Base-by-base conservation (phyloP, 2,888 invertebrate genomes). In the Philereme vetulata region DNA sequence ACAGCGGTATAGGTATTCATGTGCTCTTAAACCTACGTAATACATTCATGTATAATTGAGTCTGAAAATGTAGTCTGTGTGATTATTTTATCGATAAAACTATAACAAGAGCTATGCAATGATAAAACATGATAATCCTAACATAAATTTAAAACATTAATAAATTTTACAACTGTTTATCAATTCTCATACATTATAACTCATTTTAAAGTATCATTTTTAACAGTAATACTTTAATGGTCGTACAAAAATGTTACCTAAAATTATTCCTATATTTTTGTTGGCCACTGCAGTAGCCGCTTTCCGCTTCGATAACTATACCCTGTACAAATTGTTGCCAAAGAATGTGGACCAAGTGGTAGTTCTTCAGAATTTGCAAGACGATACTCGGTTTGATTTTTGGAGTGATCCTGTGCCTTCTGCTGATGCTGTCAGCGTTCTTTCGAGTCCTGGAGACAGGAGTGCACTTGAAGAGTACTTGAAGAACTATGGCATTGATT, bases 271-370 rank as follows among this genome's bases (percentile, higher is more conserved):
- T 5, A 8, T 72, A 42, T 33, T 66, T 38, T 40, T 75, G 51
- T 11, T 72, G 1, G 32, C 67, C 45, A 61, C 61, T 42, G 11
- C 34, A 60, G 74, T 60, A 4, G 54, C 64, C 69, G 85, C 81
- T 65, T 76, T 85, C 60, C 71, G 84, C 21, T 90, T 80, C 53
- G 87, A 89, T 51, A 88, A 89, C 61, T 85, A 88, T 66, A 77
- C 84, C 11, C 86, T 95, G 5, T 95, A 93, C 68, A 92, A 93
- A 75, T 80, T 94, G 4, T 75, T 82, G 0, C 94, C 95, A 0
- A 78, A 84, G 61, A 93, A 83, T 66, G 68, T 74, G 1, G 77
- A 86, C 1, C 93, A 95, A 43, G 75, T 94, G 34, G 77, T 81
- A 44, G 64, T 90, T 11, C 82, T 95, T 6, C 86, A 86, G 72